Evolutionary conservation across 2,888 invertebrate genomes (phyloP), one percentile per base, ranked within the genome.

Genomic region (Netelia inedita): DNA sequence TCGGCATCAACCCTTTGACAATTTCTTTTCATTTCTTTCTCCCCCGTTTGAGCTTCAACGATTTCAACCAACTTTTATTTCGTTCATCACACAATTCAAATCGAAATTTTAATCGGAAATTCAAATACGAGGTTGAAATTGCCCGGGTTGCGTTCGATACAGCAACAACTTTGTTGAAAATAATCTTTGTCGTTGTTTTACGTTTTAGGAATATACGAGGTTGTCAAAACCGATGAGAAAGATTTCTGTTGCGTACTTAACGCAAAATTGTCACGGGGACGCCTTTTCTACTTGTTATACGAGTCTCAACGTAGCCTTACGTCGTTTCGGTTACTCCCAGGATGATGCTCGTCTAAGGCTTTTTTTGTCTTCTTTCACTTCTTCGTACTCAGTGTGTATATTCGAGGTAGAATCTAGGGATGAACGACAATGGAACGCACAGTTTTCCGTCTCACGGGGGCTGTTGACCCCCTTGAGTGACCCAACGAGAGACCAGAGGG

Each of bases 401-500:
- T 63, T 66, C n/a, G 57, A 59, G 63, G 16, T 28, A 53, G 61
- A 28, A 59, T 81, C 63, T 28, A 21, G 69, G 61, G 63, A 57
- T 43, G 43, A 63, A 81, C 41, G 28, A 65, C 21, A 14, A 41
- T 14, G 46, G 66, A 75, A 81, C 66, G 78, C 53, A 72, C 66
- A 80, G 74, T 78, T 66, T 50, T 72, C 68, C 68, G 75, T 90
- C 90, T 89, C 90, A 88, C 83, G 83, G 90, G 91, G 90, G 89
- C 89, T 89, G 90, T 91, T 91, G 92, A 91, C 91, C 90, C 90
- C 90, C 87, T 86, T 76, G 91, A 88, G 89, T 88, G 90, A 90
- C 88, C 79, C 72, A 74, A 65, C 55, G 57, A 57, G 53, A 74
- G 75, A 63, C 63, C 69, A 23, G 71, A 19, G 59, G 59, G 65